phyloP scores from a whole-genome alignment of 1,140 invertebrate genomes.

The Zaprionus davidi region DNA sequence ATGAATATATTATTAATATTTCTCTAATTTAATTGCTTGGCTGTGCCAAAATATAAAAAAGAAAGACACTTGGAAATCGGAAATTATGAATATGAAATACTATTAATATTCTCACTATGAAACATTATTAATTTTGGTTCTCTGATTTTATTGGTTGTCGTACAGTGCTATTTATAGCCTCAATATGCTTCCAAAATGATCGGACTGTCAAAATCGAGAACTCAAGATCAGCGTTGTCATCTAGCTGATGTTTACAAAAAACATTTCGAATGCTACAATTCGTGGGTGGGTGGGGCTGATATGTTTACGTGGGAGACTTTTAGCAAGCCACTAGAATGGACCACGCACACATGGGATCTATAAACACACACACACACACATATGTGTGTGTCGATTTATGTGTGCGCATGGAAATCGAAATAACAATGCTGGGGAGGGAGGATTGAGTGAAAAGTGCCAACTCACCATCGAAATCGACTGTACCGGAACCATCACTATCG shows the following conservation, averaged over 20 bases:
- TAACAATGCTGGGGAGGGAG: neutral
- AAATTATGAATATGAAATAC: conserved; percentile 42
- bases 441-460: conserved; percentile 10
- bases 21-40: neutral
- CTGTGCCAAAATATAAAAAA: conserved; percentile 25
- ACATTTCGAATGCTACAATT: conserved; percentile 56
- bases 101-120: conserved; percentile 22
- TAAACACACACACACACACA: conserved; percentile 8
- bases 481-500: conserved; percentile 95
- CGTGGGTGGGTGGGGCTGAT: conserved; percentile 25
- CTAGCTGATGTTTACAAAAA: conserved; percentile 29
- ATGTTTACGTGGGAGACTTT: conserved; percentile 45
- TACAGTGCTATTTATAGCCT: conserved; percentile 58
- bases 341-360: conserved; percentile 18
- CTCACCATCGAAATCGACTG: conserved; percentile 88
- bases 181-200: conserved; percentile 77
- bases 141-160: conserved; percentile 30
- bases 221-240: conserved; percentile 65
- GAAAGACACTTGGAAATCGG: conserved; percentile 31
- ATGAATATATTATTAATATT: neutral
- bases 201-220: conserved; percentile 76
- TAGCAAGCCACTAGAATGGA: conserved; percentile 68
- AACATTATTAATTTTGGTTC: neutral
- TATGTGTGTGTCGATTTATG: conserved; percentile 6
- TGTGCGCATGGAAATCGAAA: neutral